These are phyloP conservation scores for Dreissena polymorpha DNA, from an alignment of 1,140 invertebrate genomes.

Conservation along the genomic window DNA sequence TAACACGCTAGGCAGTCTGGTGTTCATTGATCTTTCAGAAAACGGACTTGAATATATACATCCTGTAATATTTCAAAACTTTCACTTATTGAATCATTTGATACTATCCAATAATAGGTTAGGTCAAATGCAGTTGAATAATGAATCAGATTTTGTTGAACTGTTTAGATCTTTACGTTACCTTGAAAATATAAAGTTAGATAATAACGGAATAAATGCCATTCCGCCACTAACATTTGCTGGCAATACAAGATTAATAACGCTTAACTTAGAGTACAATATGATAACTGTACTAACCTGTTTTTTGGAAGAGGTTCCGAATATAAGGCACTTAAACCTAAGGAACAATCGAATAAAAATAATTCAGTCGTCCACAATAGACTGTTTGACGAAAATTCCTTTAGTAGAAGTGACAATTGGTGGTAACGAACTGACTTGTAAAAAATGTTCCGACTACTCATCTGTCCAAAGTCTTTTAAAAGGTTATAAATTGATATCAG, in stretches of 20 bases:
- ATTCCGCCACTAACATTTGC: not conserved
- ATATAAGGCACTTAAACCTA: too few relatives aligned
- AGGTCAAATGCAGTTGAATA: not conserved
- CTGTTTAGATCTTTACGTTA: not conserved
- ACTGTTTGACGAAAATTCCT: too few relatives aligned
- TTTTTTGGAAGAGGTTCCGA: not conserved
- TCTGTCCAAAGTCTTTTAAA: too few relatives aligned
- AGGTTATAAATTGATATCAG: too few relatives aligned
- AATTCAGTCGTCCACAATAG: too few relatives aligned
- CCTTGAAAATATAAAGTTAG: not conserved
- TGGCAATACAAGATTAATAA: not conserved
- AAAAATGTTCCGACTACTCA: too few relatives aligned
- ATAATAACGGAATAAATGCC: not conserved
- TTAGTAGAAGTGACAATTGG: too few relatives aligned
- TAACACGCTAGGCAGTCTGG: not conserved
- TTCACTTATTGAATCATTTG: not conserved
- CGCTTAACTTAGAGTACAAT: not conserved
- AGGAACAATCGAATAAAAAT: too few relatives aligned
- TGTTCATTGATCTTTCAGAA: not conserved
- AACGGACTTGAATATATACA: slow-evolving; percentile 23
- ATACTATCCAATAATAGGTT: slow-evolving; percentile 9
- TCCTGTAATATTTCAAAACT: not conserved
- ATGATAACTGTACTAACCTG: not conserved
- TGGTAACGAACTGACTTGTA: too few relatives aligned
- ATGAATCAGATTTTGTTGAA: not conserved